Evolutionary conservation across 2,113 vertebrate genomes (phyloP).

Genomic region (Pluvianellus socialis): DNA sequence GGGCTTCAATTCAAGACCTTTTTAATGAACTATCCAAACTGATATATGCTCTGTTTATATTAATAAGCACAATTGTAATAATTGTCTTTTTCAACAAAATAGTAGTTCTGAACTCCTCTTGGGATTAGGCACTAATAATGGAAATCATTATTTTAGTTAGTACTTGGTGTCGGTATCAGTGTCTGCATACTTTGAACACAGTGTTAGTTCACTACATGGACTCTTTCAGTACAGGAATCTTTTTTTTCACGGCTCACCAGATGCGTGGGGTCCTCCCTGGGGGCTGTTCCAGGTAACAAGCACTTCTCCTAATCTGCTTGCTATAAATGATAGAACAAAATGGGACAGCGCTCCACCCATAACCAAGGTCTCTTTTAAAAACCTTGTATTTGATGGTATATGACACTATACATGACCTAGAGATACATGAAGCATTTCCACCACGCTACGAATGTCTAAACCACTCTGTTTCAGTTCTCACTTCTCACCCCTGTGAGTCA

Average conservation of each 20-base stretch:
- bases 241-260: not conserved
- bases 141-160: not conserved
- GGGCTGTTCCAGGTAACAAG: not conserved
- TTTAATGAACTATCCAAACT: not conserved
- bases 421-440: not conserved
- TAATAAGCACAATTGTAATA: not conserved
- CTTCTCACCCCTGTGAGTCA: not conserved
- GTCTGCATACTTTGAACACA: not conserved
- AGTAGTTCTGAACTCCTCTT: not conserved
- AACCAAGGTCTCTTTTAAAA: not conserved
- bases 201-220: not conserved
- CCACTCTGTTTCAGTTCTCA: slow-evolving; percentile 33
- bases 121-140: not conserved
- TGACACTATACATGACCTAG: not conserved
- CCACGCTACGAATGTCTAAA: not conserved
- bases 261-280: not conserved
- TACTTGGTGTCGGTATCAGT: not conserved
- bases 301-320: not conserved
- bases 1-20: not conserved
- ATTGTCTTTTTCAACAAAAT: not conserved
- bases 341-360: not conserved
- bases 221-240: not conserved
- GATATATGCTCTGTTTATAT: not conserved
- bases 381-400: not conserved
- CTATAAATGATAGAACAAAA: not conserved